Conservation (phyloP, 2,888 invertebrate genomes). For the Cetonia aurata region DNA sequence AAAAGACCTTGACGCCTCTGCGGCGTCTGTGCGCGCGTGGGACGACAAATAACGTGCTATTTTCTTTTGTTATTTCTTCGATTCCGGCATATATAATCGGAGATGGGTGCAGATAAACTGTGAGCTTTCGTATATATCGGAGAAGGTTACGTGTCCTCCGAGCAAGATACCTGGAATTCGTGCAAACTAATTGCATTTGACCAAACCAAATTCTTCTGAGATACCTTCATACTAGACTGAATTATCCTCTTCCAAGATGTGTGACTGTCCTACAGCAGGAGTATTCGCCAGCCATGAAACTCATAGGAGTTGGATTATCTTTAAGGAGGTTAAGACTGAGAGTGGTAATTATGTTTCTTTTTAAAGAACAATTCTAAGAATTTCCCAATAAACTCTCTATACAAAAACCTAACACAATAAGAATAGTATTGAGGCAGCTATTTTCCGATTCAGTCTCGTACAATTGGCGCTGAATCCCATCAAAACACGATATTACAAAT, state of each 20-base stretch:
- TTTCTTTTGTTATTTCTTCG: constrained; percentile 36
- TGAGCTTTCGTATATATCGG: neutral
- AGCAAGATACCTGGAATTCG: neutral
- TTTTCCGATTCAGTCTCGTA: too few relatives aligned
- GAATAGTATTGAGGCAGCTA: too few relatives aligned
- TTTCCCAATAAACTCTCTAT: neutral
- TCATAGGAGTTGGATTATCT: constrained; percentile 83
- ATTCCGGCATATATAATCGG: neutral
- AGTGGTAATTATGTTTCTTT: constrained; percentile 57
- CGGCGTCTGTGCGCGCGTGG: constrained; percentile 31
- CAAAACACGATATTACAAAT: neutral
- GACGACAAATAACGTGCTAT: constrained; percentile 20
- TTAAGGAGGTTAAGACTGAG: constrained; percentile 72
- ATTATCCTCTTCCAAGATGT: constrained; percentile 40
- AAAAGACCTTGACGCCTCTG: constrained; percentile 29
- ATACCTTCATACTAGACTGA: constrained; percentile 5
- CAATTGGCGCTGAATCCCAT: neutral
- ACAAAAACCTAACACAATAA: too few relatives aligned
- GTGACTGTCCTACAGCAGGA: constrained; percentile 70
- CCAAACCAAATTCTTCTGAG: constrained; percentile 3
- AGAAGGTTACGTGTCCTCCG: neutral
- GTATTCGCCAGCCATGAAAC: constrained; percentile 76
- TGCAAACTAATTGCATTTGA: neutral
- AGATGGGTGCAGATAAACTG: constrained; percentile 29
- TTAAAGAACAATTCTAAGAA: neutral